Percentiles rank a stretch among this genome's conserved stretches.
Evolutionary conservation across 1,140 invertebrate species (phyloP).

Genomic region (Melipona quadrifasciata): DNA sequence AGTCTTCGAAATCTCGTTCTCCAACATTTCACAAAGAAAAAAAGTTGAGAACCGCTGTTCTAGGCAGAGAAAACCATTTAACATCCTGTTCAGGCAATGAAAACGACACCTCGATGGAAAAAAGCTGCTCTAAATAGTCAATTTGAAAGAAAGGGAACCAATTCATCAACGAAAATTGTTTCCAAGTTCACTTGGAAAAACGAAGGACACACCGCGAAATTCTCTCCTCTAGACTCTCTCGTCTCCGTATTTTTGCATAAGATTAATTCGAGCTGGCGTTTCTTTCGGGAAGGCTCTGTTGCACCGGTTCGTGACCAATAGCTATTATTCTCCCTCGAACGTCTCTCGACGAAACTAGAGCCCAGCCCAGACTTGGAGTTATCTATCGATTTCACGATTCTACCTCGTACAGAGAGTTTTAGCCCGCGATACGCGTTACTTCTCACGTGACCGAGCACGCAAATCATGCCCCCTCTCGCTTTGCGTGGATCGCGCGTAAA

Average conservation of each 20-base stretch:
- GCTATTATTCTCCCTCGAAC: conserved; percentile 60
- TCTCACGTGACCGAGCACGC: conserved; percentile 51
- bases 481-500: background rate
- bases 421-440: conserved; percentile 24
- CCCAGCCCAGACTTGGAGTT: conserved; percentile 29
- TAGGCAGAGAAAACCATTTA: conserved; percentile 49
- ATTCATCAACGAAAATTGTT: too few species aligned
- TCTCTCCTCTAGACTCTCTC: background rate
- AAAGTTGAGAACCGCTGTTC: background rate
- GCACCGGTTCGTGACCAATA: conserved; percentile 59
- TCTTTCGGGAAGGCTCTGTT: conserved; percentile 44
- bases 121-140: background rate
- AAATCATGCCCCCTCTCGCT: conserved; percentile 25
- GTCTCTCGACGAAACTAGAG: conserved; percentile 52
- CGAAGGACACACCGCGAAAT: background rate
- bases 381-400: conserved; percentile 61
- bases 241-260: conserved; percentile 39
- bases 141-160: background rate
- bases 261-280: conserved; percentile 51
- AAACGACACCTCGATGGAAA: background rate
- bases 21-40: background rate
- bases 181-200: too few species aligned
- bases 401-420: conserved; percentile 13
- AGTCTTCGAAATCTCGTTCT: conserved; percentile 2
- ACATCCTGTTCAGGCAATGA: background rate